A percentile compares a stretch with the other conserved stretches of the same genome.
Evolutionary conservation across 2,797 vertebrate genomes (phyloP).

Genomic region (Phrynocephalus guinanensis): DNA sequence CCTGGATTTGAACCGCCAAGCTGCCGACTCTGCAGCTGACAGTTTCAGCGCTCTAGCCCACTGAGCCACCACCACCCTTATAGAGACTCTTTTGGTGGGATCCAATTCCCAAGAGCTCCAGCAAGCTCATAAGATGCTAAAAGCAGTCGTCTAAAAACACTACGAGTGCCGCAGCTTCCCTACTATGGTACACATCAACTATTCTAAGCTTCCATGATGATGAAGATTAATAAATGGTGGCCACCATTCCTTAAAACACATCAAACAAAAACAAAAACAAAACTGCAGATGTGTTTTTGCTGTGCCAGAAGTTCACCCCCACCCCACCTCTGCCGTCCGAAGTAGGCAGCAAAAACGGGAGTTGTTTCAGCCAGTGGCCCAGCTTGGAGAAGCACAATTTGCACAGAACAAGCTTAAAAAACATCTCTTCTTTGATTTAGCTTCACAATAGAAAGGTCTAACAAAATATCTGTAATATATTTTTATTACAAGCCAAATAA

Average conservation of each 20-base stretch:
- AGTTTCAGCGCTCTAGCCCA: too few species aligned
- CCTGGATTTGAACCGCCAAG: too few species aligned
- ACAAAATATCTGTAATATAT: not conserved
- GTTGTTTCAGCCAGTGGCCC: not conserved
- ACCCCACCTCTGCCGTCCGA: not conserved
- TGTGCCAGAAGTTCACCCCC: not conserved
- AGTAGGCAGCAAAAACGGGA: not conserved
- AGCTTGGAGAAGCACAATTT: not conserved
- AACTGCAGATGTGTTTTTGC: not conserved
- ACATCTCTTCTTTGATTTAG: not conserved
- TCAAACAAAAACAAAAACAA: too few species aligned
- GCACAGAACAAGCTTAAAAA: not conserved
- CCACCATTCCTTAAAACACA: not conserved
- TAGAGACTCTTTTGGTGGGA: too few species aligned
- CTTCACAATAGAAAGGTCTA: not conserved
- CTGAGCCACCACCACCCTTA: too few species aligned
- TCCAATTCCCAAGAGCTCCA: too few species aligned
- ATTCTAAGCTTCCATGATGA: not conserved
- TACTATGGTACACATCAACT: not conserved
- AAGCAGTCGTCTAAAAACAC: not conserved
- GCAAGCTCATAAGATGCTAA: not conserved
- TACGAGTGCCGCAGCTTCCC: not conserved
- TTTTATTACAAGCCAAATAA: not conserved
- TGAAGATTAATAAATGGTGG: too few species aligned
- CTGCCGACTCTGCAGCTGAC: too few species aligned